Evolutionary conservation across 2,113 vertebrate species (phyloP).

Genomic region (Neopipo cinnamomea): DNA sequence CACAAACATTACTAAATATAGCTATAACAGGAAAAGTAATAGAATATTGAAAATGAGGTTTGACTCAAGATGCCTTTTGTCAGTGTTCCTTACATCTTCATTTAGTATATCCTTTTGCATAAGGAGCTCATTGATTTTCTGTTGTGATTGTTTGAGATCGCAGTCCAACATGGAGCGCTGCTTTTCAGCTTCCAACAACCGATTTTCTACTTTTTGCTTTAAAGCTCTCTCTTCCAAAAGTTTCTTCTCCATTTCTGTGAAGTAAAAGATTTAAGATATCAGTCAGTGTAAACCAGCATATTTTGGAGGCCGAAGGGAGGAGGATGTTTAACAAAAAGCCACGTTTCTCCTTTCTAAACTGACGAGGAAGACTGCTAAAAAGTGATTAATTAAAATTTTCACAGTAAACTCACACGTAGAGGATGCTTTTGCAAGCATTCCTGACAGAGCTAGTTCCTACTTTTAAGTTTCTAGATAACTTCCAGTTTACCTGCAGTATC

Average conservation of each 20-base stretch:
- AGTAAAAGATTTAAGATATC: not conserved
- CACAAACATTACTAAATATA: not conserved
- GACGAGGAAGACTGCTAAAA: not conserved
- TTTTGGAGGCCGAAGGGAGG: not conserved
- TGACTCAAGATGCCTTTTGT: not conserved
- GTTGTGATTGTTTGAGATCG: slow-evolving; percentile 93
- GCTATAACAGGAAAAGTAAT: not conserved
- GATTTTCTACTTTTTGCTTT: slow-evolving; percentile 92
- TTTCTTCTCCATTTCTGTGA: slow-evolving; percentile 93
- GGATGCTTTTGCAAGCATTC: not conserved
- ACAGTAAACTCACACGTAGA: not conserved
- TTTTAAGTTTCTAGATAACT: not conserved
- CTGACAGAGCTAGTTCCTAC: not conserved
- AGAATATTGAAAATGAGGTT: not conserved
- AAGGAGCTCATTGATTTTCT: slow-evolving; percentile 91
- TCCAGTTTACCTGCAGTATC: not conserved
- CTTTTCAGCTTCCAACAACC: slow-evolving; percentile 92
- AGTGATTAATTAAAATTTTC: not conserved
- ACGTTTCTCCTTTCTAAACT: not conserved
- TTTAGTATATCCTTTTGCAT: slow-evolving; percentile 88
- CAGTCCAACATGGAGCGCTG: slow-evolving; percentile 94
- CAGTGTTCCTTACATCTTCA: slow-evolving; percentile 83
- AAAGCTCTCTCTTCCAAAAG: slow-evolving; percentile 88
- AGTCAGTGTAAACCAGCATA: not conserved
- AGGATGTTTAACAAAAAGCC: not conserved